A percentile compares a stretch with the other conserved stretches of the same genome.
These are phyloP conservation scores for Myiothlypis chrysogaster DNA, from an alignment of 2,797 vertebrate genomes.

Conservation along the genomic window DNA sequence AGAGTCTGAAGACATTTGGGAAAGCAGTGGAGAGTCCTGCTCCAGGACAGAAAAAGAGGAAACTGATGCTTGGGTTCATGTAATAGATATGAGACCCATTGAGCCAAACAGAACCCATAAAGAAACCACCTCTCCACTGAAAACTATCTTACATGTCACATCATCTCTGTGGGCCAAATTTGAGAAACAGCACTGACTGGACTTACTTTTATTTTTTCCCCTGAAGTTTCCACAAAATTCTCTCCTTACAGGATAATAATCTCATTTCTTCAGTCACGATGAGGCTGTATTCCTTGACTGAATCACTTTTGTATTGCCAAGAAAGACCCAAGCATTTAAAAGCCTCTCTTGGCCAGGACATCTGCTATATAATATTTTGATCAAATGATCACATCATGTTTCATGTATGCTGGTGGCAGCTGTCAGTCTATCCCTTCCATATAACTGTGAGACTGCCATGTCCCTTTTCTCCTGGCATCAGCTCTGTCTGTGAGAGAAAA, in stretches of 20 bases:
- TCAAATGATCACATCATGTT: not conserved
- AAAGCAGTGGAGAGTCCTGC: not conserved
- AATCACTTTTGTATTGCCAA: not conserved
- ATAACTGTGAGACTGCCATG: not conserved
- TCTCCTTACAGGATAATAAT: not conserved
- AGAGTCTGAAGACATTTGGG: not conserved
- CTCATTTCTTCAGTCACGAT: not conserved
- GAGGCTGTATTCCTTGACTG: not conserved
- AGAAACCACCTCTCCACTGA: not conserved
- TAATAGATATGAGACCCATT: not conserved
- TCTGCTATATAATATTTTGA: not conserved
- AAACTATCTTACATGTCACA: not conserved
- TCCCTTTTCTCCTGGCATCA: not conserved
- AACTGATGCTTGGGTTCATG: accelerated
- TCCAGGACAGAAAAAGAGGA: not conserved
- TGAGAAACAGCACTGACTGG: not conserved
- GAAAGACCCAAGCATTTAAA: not conserved
- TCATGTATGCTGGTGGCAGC: not conserved
- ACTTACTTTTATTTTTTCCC: not conserved
- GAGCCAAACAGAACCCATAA: not conserved
- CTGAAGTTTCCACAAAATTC: not conserved
- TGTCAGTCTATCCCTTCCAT: constrained; percentile 13
- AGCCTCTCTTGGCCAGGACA: not conserved
- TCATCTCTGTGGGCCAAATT: not conserved
- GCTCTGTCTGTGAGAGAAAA: not conserved